phyloP scores from a whole-genome alignment of 2,113 vertebrate species.

The Beaufortia kweichowensis region DNA sequence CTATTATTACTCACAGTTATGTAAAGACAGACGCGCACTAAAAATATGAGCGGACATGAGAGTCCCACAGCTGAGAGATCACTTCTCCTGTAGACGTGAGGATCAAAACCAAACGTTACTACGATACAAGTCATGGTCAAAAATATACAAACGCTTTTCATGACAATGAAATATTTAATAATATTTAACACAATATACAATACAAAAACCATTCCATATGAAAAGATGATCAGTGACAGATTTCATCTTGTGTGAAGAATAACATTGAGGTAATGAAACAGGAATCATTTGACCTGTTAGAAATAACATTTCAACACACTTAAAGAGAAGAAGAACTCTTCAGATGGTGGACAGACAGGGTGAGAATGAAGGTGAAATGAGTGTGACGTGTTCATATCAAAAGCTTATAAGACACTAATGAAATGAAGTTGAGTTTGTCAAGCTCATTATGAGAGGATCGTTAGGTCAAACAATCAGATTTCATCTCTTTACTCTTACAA shows the following conservation, averaged over 20 bases:
- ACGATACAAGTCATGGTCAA: too few species aligned
- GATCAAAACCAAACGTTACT: too few species aligned
- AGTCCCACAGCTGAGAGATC: too few species aligned
- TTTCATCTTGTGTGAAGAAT: conserved; percentile 51
- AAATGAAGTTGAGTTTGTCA: background rate
- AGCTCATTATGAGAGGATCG: conserved; percentile 5
- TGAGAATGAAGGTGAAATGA: conserved; percentile 33
- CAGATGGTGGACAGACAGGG: background rate
- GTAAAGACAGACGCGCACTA: conserved; percentile 68
- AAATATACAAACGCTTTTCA: too few species aligned
- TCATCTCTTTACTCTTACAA: background rate
- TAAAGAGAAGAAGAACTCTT: background rate
- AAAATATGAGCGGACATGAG: conserved; percentile 59
- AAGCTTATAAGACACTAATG: conserved; percentile 18
- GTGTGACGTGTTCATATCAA: background rate
- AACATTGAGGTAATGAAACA: too few species aligned
- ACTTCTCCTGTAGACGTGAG: too few species aligned
- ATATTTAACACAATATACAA: too few species aligned
- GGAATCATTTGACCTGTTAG: background rate
- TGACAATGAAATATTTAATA: too few species aligned
- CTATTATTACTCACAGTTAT: conserved; percentile 66
- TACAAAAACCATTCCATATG: too few species aligned
- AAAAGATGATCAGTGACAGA: background rate
- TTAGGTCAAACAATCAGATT: conserved; percentile 12
- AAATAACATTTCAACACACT: conserved; percentile 37